Conservation (phyloP, 1,140 invertebrate species). For the Eulimnadia texana region DNA sequence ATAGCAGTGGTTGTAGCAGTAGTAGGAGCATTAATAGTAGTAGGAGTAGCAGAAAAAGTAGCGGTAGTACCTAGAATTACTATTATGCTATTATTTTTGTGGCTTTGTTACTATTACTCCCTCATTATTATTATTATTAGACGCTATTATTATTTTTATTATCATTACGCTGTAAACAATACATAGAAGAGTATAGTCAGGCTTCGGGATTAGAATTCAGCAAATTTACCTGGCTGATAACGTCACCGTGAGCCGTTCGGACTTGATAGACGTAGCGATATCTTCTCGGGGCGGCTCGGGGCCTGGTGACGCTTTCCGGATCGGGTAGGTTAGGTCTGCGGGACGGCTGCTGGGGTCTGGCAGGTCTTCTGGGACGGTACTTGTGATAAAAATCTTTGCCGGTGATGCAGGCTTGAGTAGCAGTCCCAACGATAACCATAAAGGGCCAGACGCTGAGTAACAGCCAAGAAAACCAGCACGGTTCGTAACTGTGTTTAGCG, state of each 20-base stretch:
- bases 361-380: constrained; percentile 9
- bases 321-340: not conserved
- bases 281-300: constrained; percentile 57
- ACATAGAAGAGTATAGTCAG: constrained; percentile 3
- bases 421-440: constrained; percentile 46
- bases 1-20: too few species aligned
- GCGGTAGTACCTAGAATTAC: too few species aligned
- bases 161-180: too few species aligned
- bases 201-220: not conserved
- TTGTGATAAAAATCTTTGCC: constrained; percentile 46
- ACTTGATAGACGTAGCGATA: constrained; percentile 81
- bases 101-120: too few species aligned
- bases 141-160: too few species aligned
- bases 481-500: constrained; percentile 30
- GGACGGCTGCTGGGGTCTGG: too few species aligned
- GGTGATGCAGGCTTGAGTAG: constrained; percentile 52
- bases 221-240: constrained; percentile 57
- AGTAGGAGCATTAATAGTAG: too few species aligned
- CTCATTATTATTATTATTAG: too few species aligned
- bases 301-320: constrained; percentile 26
- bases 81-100: too few species aligned
- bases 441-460: constrained; percentile 56
- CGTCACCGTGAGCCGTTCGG: constrained; percentile 69
- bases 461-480: constrained; percentile 62
- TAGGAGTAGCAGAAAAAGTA: too few species aligned